These are phyloP conservation scores for Aurelia sp. DNA, from an alignment of 30 jellyfish, hydroid and myxozoan species.

Conservation along the genomic window DNA sequence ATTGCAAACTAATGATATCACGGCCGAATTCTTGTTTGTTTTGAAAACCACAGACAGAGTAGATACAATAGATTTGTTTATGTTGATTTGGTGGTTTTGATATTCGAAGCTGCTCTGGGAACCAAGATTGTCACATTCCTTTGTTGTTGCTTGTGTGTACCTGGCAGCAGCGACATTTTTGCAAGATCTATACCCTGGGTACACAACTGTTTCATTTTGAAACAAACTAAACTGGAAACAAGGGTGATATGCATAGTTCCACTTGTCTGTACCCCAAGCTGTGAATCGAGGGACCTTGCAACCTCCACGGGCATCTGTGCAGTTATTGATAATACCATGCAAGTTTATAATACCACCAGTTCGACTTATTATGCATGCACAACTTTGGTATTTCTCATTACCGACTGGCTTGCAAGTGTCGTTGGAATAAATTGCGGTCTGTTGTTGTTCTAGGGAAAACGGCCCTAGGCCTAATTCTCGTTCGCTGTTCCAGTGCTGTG, in stretches of 20 bases:
- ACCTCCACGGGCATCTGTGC: slow-evolving; percentile 35
- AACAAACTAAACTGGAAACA: slow-evolving; percentile 40
- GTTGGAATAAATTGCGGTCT: slow-evolving; percentile 13
- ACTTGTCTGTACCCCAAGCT: slow-evolving; percentile 12
- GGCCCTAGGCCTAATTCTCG: slow-evolving; percentile 7
- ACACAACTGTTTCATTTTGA: slow-evolving; percentile 17
- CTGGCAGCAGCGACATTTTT: slow-evolving; percentile 59
- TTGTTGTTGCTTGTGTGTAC: slow-evolving; percentile 33
- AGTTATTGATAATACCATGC: slow-evolving; percentile 47
- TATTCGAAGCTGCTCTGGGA: slow-evolving; percentile 14
- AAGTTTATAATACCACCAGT: slow-evolving; percentile 23
- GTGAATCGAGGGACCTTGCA: slow-evolving; percentile 55
- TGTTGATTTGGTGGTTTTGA: neutral
- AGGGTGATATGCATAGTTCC: slow-evolving; percentile 64
- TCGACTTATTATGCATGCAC: slow-evolving; percentile 47
- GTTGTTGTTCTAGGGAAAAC: neutral
- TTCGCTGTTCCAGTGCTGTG: neutral
- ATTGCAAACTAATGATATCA: slow-evolving; percentile 50
- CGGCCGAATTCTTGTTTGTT: slow-evolving; percentile 12
- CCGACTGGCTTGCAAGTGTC: slow-evolving; percentile 35
- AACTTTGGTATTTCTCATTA: slow-evolving; percentile 34
- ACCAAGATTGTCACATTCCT: slow-evolving; percentile 45
- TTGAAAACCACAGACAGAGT: slow-evolving; percentile 30
- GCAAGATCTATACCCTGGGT: slow-evolving; percentile 50
- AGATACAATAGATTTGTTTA: slow-evolving; percentile 2